These are phyloP conservation scores for Cassiopea andromeda DNA, from an alignment of 30 jellyfish, hydroid and myxozoan species.

Conservation along the genomic window DNA sequence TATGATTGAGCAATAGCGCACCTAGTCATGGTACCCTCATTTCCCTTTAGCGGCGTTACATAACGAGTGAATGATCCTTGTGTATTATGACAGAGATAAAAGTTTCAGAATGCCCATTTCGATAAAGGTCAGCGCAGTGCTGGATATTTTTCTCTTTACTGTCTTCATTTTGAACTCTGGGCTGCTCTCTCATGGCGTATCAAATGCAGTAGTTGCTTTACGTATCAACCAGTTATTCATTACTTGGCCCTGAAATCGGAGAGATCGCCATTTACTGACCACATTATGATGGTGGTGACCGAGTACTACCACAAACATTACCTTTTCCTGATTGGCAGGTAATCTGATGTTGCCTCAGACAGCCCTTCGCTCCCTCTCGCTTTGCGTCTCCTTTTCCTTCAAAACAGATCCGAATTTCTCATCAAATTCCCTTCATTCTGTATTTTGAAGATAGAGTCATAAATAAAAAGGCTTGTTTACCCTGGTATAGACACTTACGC, in stretches of 20 bases:
- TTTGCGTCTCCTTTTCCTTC: not conserved
- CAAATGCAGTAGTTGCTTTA: not conserved
- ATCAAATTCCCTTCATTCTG: not conserved
- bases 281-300: not conserved
- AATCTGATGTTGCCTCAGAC: not conserved
- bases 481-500: too few species aligned
- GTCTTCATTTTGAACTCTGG: not conserved
- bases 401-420: not conserved
- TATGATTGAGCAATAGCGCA: too few species aligned
- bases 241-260: constrained; percentile 8
- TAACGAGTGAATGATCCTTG: too few species aligned
- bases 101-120: too few species aligned
- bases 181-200: not conserved
- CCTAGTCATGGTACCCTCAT: too few species aligned
- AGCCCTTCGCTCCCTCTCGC: not conserved
- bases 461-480: not conserved
- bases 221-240: not conserved
- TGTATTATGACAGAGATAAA: too few species aligned
- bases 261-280: not conserved
- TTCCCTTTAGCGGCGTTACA: too few species aligned
- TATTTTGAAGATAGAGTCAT: not conserved
- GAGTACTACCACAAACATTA: not conserved
- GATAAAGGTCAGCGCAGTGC: too few species aligned
- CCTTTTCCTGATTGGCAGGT: not conserved
- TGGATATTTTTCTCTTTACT: not conserved